A percentile compares a stretch with the other conserved stretches of the same genome.
Conservation (phyloP, 1,140 invertebrate genomes). For the Cheumatopsyche charites region DNA sequence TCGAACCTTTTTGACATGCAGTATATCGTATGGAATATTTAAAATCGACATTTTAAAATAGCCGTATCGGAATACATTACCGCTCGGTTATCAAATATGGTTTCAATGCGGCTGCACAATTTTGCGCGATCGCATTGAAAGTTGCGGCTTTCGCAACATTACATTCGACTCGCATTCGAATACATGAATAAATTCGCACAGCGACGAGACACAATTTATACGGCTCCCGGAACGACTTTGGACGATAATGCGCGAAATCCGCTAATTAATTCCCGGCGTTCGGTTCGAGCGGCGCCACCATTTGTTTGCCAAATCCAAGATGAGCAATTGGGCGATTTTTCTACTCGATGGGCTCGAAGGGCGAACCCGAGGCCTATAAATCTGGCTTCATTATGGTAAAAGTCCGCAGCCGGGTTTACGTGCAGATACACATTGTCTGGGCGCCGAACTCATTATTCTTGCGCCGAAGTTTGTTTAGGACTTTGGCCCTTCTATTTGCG, state of each 20-base stretch:
- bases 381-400: constrained; percentile 42
- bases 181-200: no score
- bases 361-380: constrained; percentile 25
- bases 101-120: no score
- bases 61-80: no score
- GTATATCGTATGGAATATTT: no score
- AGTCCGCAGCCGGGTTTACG: constrained; percentile 28
- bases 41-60: no score
- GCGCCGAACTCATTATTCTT: constrained; percentile 41
- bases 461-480: constrained; percentile 42
- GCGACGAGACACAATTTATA: no score
- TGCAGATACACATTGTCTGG: constrained; percentile 23
- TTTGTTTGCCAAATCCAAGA: constrained; percentile 25
- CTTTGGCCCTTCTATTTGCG: constrained; percentile 39
- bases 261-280: constrained; percentile 2
- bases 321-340: constrained; percentile 32
- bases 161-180: no score
- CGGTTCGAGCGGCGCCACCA: not conserved
- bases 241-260: not conserved
- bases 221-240: no score
- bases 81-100: no score
- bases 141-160: no score
- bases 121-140: no score
- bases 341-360: not conserved
- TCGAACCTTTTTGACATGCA: no score